phyloP scores from a whole-genome alignment of 2,113 vertebrate genomes.

The Oryzias melastigma region DNA sequence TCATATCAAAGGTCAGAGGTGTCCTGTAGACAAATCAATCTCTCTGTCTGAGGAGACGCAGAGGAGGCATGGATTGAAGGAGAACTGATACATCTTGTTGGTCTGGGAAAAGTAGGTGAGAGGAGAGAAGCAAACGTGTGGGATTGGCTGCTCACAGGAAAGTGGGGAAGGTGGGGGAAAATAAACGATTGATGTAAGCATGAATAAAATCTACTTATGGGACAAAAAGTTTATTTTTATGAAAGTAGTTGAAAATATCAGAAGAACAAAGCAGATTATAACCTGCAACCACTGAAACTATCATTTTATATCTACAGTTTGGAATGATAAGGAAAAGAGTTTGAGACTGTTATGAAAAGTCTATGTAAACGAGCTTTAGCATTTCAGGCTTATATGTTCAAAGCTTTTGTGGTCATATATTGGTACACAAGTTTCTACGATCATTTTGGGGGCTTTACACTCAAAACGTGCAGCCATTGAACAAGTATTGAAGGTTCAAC shows the following conservation, averaged over 20 bases:
- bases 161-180: conserved; percentile 65
- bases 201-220: conserved; percentile 75
- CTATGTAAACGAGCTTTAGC: no score
- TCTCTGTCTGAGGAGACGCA: conserved; percentile 80
- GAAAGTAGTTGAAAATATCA: conserved; percentile 59
- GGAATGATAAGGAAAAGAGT: no score
- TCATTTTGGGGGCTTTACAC: no score
- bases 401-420: no score
- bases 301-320: no score
- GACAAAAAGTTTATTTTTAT: conserved; percentile 63
- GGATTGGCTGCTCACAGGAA: conserved; percentile 75
- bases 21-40: conserved; percentile 79
- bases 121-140: conserved; percentile 73
- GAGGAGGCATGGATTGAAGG: conserved; percentile 67
- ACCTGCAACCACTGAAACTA: background rate
- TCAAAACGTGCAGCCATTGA: no score
- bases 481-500: no score
- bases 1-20: conserved; percentile 88
- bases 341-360: no score
- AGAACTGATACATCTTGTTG: conserved; percentile 69
- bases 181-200: conserved; percentile 77
- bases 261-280: conserved; percentile 20
- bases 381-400: no score
- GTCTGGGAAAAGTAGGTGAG: conserved; percentile 62
- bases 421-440: no score